These are phyloP conservation scores for Limnephilus rhombicus DNA, from an alignment of 2,888 invertebrate species.

Conservation along the genomic window DNA sequence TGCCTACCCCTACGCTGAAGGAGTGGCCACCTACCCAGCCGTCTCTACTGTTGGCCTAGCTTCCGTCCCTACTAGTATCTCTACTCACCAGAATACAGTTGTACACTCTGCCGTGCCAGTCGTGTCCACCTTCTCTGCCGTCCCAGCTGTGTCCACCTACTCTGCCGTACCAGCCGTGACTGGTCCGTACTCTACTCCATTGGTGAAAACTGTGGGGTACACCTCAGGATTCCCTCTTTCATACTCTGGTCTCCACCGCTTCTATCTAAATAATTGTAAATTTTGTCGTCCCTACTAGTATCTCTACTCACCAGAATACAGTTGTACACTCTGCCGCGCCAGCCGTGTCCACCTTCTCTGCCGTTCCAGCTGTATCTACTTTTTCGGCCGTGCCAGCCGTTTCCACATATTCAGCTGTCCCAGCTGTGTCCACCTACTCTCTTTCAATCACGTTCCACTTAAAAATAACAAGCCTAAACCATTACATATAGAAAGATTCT, in stretches of 20 bases:
- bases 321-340: neutral
- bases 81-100: neutral
- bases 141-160: neutral
- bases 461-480: too few species aligned
- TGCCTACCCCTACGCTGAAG: constrained; percentile 39
- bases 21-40: neutral
- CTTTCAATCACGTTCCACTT: too few species aligned
- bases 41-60: neutral
- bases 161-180: neutral
- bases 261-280: too few species aligned
- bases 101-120: neutral
- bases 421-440: neutral
- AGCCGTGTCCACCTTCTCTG: neutral
- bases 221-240: neutral
- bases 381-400: neutral
- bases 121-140: neutral
- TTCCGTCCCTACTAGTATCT: too few species aligned
- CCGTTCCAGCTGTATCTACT: neutral
- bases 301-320: neutral
- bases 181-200: constrained; percentile 61
- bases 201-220: neutral
- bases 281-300: too few species aligned
- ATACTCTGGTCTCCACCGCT: neutral
- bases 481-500: too few species aligned
- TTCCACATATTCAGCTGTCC: neutral